A percentile compares a stretch with the other conserved stretches of the same genome.
Evolutionary conservation across 2,888 invertebrate genomes (phyloP).

Genomic region (Cryptops parisi): DNA sequence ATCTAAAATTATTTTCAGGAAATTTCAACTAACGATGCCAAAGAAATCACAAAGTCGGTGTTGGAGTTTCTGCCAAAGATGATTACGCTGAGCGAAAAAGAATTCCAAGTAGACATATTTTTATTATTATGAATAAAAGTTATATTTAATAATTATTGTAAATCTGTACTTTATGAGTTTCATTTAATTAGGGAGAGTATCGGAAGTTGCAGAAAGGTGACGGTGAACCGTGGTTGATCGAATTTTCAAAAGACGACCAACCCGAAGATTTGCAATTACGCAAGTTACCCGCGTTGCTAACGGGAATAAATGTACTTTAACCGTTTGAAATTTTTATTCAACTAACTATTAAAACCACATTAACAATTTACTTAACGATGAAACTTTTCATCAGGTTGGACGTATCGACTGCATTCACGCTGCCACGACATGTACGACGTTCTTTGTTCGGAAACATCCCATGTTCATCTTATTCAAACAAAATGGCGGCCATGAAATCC

Average conservation of each 20-base stretch:
- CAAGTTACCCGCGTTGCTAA: constrained; percentile 44
- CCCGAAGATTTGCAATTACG: constrained; percentile 42
- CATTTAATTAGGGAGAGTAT: constrained; percentile 22
- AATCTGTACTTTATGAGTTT: constrained; percentile 9
- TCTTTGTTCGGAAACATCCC: constrained; percentile 38
- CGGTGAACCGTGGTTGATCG: constrained; percentile 28
- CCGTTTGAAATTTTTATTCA: not conserved
- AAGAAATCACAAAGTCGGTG: constrained; percentile 44
- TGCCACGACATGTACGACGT: constrained; percentile 28
- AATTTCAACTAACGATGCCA: constrained; percentile 32
- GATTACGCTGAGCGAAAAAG: constrained; percentile 39
- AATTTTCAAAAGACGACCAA: constrained; percentile 32
- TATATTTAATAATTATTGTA: too few species aligned
- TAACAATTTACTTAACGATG: not conserved
- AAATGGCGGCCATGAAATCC: constrained; percentile 58
- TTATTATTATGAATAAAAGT: not conserved
- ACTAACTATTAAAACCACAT: not conserved
- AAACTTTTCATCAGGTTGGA: constrained; percentile 25
- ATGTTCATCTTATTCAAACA: constrained; percentile 57
- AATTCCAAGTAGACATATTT: constrained; percentile 41
- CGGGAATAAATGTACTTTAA: constrained; percentile 32
- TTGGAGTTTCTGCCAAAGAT: constrained; percentile 46
- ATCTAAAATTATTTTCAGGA: not conserved
- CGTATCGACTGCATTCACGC: constrained; percentile 32
- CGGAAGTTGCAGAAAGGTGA: constrained; percentile 18